Evolutionary conservation across 2,797 vertebrate species (phyloP), one percentile per base, ranked within the genome.

Genomic region (Anguilla obscura): DNA sequence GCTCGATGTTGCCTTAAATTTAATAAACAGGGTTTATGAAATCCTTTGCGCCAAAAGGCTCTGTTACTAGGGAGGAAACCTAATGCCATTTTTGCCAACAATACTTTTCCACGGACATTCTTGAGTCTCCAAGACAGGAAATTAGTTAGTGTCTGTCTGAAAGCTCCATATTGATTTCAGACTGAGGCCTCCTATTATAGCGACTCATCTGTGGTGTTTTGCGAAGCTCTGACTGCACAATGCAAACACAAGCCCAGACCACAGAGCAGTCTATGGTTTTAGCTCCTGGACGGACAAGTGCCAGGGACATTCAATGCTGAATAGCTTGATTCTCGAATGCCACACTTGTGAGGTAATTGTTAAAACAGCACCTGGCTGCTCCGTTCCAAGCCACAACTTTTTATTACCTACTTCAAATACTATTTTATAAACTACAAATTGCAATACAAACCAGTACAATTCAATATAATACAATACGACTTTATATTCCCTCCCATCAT

Each of bases 261-360:
- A 87, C 76, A 91, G 89, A 88, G 74, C 88, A 48, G 90, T 30
- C 27, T 87, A 90, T 80, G 86, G 86, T 90, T 91, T 91, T 86
- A 66, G 88, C 89, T 93, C 74, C 40, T 82, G 88, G 36, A 92
- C 87, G 60, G 87, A 88, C 88, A 89, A 84, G 87, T 80, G 91
- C 85, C 80, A 63, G 87, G 80, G 90, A 85, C 85, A 16, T 56
- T 88, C 88, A 87, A 89, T 88, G 79, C 86, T 54, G 86, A 63
- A 91, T 87, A 89, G 89, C 90, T 89, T 91, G 90, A 93, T 94
- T 94, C 89, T 89, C 90, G 88, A 91, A 94, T 93, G 92, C 91
- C 88, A 93, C 87, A 90, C 60, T 36, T 89, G 88, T 95, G 93
- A 94, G 94, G 92, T 94, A 93, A 94, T 91, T 95, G 93, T 93